Percentiles rank a stretch among this genome's conserved stretches.
Evolutionary conservation across 2,888 invertebrate genomes (phyloP).

Genomic region (Heliconius charithonia): DNA sequence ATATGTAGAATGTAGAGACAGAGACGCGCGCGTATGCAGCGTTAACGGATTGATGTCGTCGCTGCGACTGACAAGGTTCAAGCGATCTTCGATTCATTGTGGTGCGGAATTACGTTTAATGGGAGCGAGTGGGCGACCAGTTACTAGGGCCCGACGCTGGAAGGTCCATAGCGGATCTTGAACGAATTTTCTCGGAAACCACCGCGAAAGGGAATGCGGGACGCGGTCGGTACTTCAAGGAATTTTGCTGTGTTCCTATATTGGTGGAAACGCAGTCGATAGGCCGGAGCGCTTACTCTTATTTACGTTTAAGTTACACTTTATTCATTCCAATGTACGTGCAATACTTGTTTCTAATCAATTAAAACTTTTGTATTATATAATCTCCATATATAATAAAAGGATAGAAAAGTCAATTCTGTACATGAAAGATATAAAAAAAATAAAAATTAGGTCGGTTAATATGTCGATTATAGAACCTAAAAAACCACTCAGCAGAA

Average conservation of each 20-base stretch:
- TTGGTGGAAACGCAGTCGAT: constrained; percentile 40
- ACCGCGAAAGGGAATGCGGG: constrained; percentile 73
- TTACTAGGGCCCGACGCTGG: constrained; percentile 56
- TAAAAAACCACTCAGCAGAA: too few relatives aligned
- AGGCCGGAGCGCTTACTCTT: constrained; percentile 21
- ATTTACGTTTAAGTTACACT: background rate
- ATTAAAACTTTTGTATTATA: background rate
- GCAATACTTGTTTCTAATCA: background rate
- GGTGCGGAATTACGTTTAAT: constrained; percentile 66
- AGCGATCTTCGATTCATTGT: constrained; percentile 75
- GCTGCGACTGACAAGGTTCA: constrained; percentile 71
- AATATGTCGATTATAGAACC: too few relatives aligned
- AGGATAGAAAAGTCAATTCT: too few relatives aligned
- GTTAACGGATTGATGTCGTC: constrained; percentile 73
- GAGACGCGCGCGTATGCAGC: constrained; percentile 59
- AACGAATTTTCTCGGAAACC: constrained; percentile 68
- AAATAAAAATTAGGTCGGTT: too few relatives aligned
- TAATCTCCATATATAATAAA: too few relatives aligned
- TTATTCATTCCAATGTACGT: background rate
- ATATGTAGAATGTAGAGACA: background rate
- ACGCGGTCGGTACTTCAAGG: constrained; percentile 60
- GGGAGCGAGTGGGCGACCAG: constrained; percentile 49
- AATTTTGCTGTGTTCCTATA: constrained; percentile 63
- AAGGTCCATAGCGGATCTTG: constrained; percentile 66
- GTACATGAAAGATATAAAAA: too few relatives aligned